Percentiles rank a stretch among this genome's conserved stretches.
Evolutionary conservation across 2,888 invertebrate genomes (phyloP).

Genomic region (Ornithoptera priamus): DNA sequence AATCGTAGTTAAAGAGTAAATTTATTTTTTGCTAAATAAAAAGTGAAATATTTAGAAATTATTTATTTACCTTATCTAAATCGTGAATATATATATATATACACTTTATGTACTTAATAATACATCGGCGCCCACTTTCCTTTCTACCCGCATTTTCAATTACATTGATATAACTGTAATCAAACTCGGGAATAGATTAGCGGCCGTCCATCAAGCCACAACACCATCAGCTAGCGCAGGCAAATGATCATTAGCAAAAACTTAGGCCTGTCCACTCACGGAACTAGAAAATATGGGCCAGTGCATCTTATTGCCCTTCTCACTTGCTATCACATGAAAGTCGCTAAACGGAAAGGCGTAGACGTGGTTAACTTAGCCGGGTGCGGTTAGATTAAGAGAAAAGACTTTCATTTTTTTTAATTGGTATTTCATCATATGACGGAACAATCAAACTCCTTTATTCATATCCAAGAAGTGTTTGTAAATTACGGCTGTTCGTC

Average conservation of each 20-base stretch:
- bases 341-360: slow-evolving; percentile 12
- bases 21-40: too few species aligned
- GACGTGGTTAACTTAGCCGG: slow-evolving; percentile 4
- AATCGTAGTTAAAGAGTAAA: not conserved
- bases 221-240: slow-evolving; percentile 29
- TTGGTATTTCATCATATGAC: not conserved
- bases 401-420: slow-evolving; percentile 20
- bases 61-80: too few species aligned
- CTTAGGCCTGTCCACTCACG: slow-evolving; percentile 29
- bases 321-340: slow-evolving; percentile 17
- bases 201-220: slow-evolving; percentile 31
- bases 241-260: slow-evolving; percentile 37
- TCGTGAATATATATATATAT: too few species aligned
- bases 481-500: slow-evolving; percentile 6
- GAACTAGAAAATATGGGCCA: slow-evolving; percentile 29
- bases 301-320: slow-evolving; percentile 34
- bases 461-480: slow-evolving; percentile 3
- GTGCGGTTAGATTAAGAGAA: slow-evolving; percentile 9
- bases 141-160: slow-evolving; percentile 32
- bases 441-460: not conserved
- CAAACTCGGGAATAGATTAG: slow-evolving; percentile 29
- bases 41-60: too few species aligned
- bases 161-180: slow-evolving; percentile 29
- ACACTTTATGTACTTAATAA: not conserved
- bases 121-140: slow-evolving; percentile 13